Evolutionary conservation across 1,140 invertebrate species (phyloP).

Genomic region (Caenorhabditis latens): DNA sequence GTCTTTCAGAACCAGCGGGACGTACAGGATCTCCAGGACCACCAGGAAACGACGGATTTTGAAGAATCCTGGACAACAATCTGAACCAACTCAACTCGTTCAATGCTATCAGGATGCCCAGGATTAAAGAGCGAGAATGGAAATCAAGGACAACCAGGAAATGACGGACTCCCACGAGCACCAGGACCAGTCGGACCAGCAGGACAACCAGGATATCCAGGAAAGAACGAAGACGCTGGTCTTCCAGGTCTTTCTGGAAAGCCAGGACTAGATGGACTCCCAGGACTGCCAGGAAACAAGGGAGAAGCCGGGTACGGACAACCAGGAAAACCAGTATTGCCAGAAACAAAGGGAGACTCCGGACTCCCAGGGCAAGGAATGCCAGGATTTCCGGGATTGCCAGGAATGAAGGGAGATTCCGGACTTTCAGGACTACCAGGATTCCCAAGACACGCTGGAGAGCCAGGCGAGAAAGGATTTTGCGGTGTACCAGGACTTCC

Average conservation of each 20-base stretch:
- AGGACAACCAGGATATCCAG: constrained; percentile 79
- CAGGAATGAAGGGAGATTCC: constrained; percentile 77
- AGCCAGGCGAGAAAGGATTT: constrained; percentile 75
- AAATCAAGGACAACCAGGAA: constrained; percentile 77
- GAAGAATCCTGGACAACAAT: constrained; percentile 74
- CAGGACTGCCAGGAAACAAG: constrained; percentile 77
- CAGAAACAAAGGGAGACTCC: constrained; percentile 70
- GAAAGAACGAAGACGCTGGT: constrained; percentile 78
- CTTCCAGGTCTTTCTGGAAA: constrained; percentile 78
- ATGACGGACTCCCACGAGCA: constrained; percentile 78
- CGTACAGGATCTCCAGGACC: constrained; percentile 74
- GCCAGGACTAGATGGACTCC: constrained; percentile 72
- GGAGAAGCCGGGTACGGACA: constrained; percentile 77
- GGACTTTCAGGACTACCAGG: constrained; percentile 73
- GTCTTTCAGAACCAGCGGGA: constrained; percentile 68
- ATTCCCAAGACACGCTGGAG: constrained; percentile 76
- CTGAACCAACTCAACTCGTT: constrained; percentile 77
- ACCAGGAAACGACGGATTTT: constrained; percentile 75
- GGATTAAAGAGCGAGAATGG: constrained; percentile 74
- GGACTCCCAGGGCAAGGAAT: constrained; percentile 67
- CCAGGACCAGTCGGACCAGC: constrained; percentile 79
- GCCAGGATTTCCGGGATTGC: constrained; percentile 73
- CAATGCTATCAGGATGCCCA: constrained; percentile 78
- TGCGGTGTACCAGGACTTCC: constrained; percentile 74
- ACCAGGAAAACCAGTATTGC: constrained; percentile 72